Evolutionary conservation across 1,140 invertebrate species (phyloP), one percentile per base, ranked within the genome.

Genomic region (Argopecten irradians): DNA sequence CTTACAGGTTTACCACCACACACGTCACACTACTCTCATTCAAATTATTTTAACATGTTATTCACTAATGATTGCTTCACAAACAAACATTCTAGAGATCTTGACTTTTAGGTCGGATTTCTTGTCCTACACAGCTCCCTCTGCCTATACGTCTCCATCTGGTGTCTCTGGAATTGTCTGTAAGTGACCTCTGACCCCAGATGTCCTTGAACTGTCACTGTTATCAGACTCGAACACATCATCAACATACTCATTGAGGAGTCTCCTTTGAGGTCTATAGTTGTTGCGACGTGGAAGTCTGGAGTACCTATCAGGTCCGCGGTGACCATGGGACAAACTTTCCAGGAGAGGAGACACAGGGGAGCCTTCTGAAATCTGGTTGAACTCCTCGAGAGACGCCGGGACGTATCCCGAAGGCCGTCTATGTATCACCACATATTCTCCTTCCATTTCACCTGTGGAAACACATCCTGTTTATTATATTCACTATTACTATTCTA

Each of bases 221-320:
- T 93, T 91, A 41, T 93, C 93, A 28, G 92, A 92, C 82, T 93
- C 93, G 91, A 93, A 93, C 14, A 93, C 93, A 89, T 93, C 93
- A 91, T 93, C 93, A 39, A 92, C 91, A 88, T 93, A 92, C 84
- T 93, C 93, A 84, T 91, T 91, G n/a, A 93, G 88, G 16, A 93
- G 86, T 9, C 92, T 83, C 83, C 93, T 89, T 82, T 93, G 91
- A 14, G 93, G 93, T 32, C 91, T 88, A 86, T 93, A 93, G 16
- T 89, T 87, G 22, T 90, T 84, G 9, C 88, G 86, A 32, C 19
- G 35, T 32, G 35, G 41, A 34, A 84, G 89, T 85, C 36, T 22
- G 0, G 84, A 46, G 33, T 43, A 85, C 22, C 87, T 8, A 11
- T 71, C 55, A 71, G 22, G 85, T 16, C 83, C 87, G 16, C 84